These are phyloP conservation scores for Operophtera brumata DNA, from an alignment of 2,888 invertebrate genomes.

Conservation along the genomic window DNA sequence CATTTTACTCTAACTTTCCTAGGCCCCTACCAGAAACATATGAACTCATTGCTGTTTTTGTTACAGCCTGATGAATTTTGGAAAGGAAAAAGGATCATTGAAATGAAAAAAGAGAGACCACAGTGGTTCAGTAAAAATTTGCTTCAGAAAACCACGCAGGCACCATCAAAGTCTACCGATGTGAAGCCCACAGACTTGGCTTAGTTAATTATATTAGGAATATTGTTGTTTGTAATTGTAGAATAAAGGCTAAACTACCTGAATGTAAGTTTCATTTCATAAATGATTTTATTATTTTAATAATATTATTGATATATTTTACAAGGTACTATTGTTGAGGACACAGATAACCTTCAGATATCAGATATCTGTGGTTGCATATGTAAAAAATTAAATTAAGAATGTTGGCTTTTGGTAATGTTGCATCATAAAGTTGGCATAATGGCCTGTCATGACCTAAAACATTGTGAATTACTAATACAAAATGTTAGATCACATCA, in stretches of 20 bases:
- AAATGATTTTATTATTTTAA: too few relatives aligned
- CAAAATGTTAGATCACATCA: constrained; percentile 49
- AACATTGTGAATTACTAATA: background rate
- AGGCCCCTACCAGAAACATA: too few relatives aligned
- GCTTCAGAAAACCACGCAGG: constrained; percentile 87
- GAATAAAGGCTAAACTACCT: background rate
- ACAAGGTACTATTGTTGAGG: too few relatives aligned
- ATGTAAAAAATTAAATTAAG: too few relatives aligned
- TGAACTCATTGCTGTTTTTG: background rate
- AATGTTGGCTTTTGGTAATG: too few relatives aligned
- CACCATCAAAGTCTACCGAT: constrained; percentile 85
- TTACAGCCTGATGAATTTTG: constrained; percentile 80
- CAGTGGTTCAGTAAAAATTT: constrained; percentile 94
- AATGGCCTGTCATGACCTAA: background rate
- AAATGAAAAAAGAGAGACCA: constrained; percentile 92
- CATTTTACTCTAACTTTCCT: too few relatives aligned
- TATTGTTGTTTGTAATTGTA: background rate
- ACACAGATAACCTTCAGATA: too few relatives aligned
- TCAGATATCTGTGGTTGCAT: too few relatives aligned
- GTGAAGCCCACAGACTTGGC: constrained; percentile 87
- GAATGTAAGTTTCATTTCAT: too few relatives aligned
- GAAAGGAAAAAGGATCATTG: constrained; percentile 89
- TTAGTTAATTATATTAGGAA: constrained; percentile 51
- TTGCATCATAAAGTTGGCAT: too few relatives aligned
- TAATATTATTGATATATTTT: too few relatives aligned